These are phyloP conservation scores for Cantharis lateralis DNA, from an alignment of 2,888 invertebrate genomes.

Conservation along the genomic window DNA sequence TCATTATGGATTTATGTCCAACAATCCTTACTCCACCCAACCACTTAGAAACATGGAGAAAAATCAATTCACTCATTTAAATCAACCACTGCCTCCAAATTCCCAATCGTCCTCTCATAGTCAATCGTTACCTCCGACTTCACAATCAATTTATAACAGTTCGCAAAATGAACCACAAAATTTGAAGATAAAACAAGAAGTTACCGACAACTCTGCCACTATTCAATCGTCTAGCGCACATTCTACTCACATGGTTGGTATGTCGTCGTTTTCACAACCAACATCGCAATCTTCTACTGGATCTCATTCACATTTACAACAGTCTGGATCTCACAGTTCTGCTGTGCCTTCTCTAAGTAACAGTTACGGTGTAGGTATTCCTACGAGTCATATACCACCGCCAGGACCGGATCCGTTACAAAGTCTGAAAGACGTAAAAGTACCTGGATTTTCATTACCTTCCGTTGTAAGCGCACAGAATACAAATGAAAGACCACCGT, in stretches of 20 bases:
- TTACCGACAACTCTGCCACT: constrained; percentile 54
- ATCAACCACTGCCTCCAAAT: constrained; percentile 9
- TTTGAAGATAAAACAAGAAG: constrained; percentile 73
- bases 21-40: constrained; percentile 40
- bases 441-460: constrained; percentile 69
- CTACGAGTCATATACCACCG: constrained; percentile 19
- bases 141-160: constrained; percentile 32
- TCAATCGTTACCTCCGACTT: constrained; percentile 20
- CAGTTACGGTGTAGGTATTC: constrained; percentile 13
- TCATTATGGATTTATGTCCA: constrained; percentile 67
- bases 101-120: neutral
- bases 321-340: constrained; percentile 1
- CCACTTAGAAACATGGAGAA: constrained; percentile 46
- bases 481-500: constrained; percentile 55
- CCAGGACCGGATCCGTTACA: constrained; percentile 68
- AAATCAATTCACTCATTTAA: constrained; percentile 13
- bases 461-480: constrained; percentile 32
- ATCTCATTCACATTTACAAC: constrained; percentile 3
- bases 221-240: constrained; percentile 1
- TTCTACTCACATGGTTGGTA: neutral
- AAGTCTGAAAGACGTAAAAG: constrained; percentile 79
- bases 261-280: constrained; percentile 14
- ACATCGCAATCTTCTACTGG: constrained; percentile 2
- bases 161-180: constrained; percentile 69
- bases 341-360: constrained; percentile 10